Percentiles rank a stretch among this genome's conserved stretches.
phyloP scores from a whole-genome alignment of 1,140 invertebrate species.

The Meloidogyne floridensis region DNA sequence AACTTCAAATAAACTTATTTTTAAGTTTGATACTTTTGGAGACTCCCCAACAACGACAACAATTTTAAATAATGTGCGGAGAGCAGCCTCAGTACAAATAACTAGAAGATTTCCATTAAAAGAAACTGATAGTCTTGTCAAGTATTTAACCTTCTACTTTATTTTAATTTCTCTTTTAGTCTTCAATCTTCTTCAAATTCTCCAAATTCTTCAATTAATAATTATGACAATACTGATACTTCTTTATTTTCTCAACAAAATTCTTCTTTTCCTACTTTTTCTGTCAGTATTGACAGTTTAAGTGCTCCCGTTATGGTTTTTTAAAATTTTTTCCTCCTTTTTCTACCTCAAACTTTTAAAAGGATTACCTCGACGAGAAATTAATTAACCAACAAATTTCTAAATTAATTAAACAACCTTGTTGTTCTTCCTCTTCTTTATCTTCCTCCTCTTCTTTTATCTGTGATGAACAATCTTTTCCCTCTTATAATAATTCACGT shows the following conservation, averaged over 20 bases:
- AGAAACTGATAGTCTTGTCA: background rate
- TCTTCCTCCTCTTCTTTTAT: background rate
- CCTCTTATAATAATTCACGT: background rate
- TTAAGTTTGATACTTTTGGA: too few species aligned
- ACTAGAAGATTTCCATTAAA: background rate
- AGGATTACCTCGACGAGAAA: constrained; percentile 3
- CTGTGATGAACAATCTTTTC: background rate
- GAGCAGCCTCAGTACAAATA: background rate
- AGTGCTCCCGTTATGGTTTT: background rate
- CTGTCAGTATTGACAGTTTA: background rate
- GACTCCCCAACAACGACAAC: background rate
- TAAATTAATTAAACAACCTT: background rate
- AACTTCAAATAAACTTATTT: too few species aligned
- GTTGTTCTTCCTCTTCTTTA: constrained; percentile 1
- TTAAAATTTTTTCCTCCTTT: background rate
- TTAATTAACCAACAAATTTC: background rate
- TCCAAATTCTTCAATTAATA: background rate
- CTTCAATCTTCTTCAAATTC: background rate
- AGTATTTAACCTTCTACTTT: background rate
- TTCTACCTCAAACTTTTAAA: background rate
- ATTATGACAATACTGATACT: background rate
- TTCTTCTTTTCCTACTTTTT: background rate
- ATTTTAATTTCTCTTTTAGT: background rate
- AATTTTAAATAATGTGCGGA: background rate
- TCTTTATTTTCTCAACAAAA: background rate